Base-by-base conservation (phyloP, 2,113 vertebrate species). In the Neolamprologus longior region DNA sequence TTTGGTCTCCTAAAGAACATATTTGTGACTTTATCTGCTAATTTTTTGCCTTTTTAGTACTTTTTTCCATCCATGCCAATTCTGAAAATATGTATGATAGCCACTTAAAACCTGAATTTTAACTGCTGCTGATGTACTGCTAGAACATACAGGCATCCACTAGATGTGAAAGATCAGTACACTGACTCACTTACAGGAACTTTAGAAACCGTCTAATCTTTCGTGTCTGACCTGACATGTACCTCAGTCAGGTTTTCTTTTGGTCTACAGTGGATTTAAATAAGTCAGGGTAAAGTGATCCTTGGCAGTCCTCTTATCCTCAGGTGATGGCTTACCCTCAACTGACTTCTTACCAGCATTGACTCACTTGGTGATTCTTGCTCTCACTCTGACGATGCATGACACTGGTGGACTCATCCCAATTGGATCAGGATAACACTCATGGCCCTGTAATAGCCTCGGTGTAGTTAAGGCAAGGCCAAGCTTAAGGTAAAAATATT, bases 261-360 rank as follows among this genome's bases (percentile, higher is more conserved):
- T 80, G 35, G 80, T 76, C 58, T 55, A 37, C 53, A 17, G 81
- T 8, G 14, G 42, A 66, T 83, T 86, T 81, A 84, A 53, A 24
- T 88, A 81, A 90, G 15, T 21, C 79, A 53, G 21, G 57, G 78
- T 87, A 73, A 85, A 58, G 68, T 53, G 66, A 54, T 81, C 82
- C 76, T 91, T 63, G 87, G 58, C 45, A 78, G 89, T 82, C 78
- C 76, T 84, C 92, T 85, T 85, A 90, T 80, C 87, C 88, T 89
- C 33, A 86, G 85, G 66, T 87, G 82, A 84, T 79, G 13, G 84
- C 33, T 87, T 84, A 87, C 31, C 76, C 86, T 84, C 9, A 5
- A 79, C 85, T 7, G 4, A 63, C 55, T 63, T 54, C 83, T 84
- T 50, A 24, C 21, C 31, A 66, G 40, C 57, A 35, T 2, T 81